Base-by-base conservation (phyloP, 2,888 invertebrate genomes). In the Salpingus planirostris region DNA sequence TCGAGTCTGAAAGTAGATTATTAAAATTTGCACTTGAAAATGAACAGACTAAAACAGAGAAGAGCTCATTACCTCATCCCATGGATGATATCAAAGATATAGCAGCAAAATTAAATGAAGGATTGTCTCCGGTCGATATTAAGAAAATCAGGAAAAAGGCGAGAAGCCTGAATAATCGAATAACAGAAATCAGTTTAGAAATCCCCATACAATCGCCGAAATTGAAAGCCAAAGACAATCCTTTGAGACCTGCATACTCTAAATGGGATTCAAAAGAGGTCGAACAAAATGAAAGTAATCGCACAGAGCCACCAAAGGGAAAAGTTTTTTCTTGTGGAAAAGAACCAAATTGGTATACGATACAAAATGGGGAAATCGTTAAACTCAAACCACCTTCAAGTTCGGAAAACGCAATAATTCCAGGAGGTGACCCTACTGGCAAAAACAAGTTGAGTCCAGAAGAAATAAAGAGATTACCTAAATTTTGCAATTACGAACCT, bases 41-140 rank as follows among this genome's bases (percentile, higher is more conserved):
- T 29, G 14, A 29, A 14, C 8, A 28, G 10, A 15, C 12, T 21
- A 15, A 13, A 14, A n/a, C 13, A 27, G 13, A 27, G n/a, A n/a
- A n/a, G n/a, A n/a, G n/a, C n/a, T n/a, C n/a, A n/a, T 28, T 42
- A 22, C 41, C 47, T 3, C 71, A 72, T 44, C 74, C 75, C 8
- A 71, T 74, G 56, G 67, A 75, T 48, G 57, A 66, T 23, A 49
- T 76, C 2, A 66, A 68, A 44, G 59, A 68, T 28, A 47, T 76
- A 11, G 71, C 73, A 49, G 49, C 66, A 27, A 60, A 66, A 24
- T 40, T 73, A 27, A 71, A 72, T 47, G 62, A 65, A 1, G 66
- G 70, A 43, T 50, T 69, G n/a, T 46, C 57, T 11, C 56, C 64
- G n/a, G 51, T 67, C 22, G 61, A 68, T 5, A 50, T 68, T n/a